Conservation (phyloP, 2,113 vertebrate species). For the Phylloscopus whistleri region DNA sequence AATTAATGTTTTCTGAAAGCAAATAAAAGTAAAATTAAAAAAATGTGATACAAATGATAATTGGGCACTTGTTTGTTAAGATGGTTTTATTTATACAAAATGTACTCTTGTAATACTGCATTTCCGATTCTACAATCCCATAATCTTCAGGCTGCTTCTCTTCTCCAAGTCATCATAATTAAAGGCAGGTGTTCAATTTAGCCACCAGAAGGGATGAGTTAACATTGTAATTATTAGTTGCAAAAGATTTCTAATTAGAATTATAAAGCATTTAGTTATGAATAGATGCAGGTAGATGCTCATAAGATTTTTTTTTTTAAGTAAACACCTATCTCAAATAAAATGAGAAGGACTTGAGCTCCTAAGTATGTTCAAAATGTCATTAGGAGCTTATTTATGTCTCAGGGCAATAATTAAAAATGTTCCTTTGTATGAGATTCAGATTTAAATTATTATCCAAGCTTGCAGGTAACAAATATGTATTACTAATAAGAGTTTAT, state of each 20-base stretch:
- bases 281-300: neutral
- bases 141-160: slow-evolving; percentile 29
- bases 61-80: slow-evolving; percentile 47
- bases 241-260: slow-evolving; percentile 38
- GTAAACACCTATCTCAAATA: neutral
- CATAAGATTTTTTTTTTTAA: neutral
- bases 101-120: neutral
- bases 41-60: slow-evolving; percentile 54
- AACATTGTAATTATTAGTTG: slow-evolving; percentile 53
- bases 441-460: neutral
- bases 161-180: slow-evolving; percentile 44
- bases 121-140: neutral
- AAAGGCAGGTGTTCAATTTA: slow-evolving; percentile 54
- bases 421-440: neutral
- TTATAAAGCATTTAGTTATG: neutral
- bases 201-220: slow-evolving; percentile 41
- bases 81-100: slow-evolving; percentile 58
- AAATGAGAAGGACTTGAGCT: neutral
- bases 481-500: neutral
- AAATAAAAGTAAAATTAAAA: slow-evolving; percentile 54
- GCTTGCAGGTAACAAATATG: neutral
- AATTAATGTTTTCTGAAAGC: slow-evolving; percentile 63
- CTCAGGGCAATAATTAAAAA: neutral
- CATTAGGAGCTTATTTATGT: neutral
- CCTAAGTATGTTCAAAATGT: neutral